A percentile compares a stretch with the other conserved stretches of the same genome.
phyloP scores from a whole-genome alignment of 2,888 invertebrate species.

The Eretmocerus hayati region DNA sequence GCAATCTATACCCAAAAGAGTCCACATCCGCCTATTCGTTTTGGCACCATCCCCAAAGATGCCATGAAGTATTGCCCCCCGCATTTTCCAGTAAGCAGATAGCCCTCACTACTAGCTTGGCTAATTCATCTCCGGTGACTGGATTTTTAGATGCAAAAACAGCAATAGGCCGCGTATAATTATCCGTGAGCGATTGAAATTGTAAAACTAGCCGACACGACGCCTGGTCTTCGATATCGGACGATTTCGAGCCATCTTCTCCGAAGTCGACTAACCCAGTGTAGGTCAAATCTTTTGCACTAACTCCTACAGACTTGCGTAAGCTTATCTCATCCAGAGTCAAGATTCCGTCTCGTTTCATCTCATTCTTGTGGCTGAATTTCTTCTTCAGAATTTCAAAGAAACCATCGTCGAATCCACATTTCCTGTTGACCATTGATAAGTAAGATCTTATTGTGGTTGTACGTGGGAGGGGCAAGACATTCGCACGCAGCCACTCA shows the following conservation, averaged over 20 bases:
- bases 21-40: constrained; percentile 8
- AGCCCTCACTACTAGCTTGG: constrained; percentile 17
- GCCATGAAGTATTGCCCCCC: constrained; percentile 9
- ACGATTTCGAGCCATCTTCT: constrained; percentile 15
- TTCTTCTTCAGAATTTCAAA: constrained; percentile 9
- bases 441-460: constrained; percentile 22
- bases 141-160: constrained; percentile 24
- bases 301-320: constrained; percentile 20
- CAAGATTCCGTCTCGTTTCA: constrained; percentile 19
- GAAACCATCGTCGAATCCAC: constrained; percentile 24
- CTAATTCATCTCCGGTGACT: constrained; percentile 19
- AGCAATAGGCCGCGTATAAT: constrained; percentile 23
- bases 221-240: constrained; percentile 15
- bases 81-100: constrained; percentile 8
- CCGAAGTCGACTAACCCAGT: constrained; percentile 24
- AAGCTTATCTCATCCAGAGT: constrained; percentile 24
- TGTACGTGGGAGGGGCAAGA: constrained; percentile 23
- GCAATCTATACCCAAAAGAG: neutral
- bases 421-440: constrained; percentile 13
- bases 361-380: neutral
- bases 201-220: constrained; percentile 21
- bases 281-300: constrained; percentile 19
- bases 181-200: constrained; percentile 22
- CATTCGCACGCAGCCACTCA: constrained; percentile 23
- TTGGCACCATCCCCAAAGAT: constrained; percentile 11